Conservation (phyloP, 1,140 invertebrate genomes). For the Venustaconcha ellipsiformis region DNA sequence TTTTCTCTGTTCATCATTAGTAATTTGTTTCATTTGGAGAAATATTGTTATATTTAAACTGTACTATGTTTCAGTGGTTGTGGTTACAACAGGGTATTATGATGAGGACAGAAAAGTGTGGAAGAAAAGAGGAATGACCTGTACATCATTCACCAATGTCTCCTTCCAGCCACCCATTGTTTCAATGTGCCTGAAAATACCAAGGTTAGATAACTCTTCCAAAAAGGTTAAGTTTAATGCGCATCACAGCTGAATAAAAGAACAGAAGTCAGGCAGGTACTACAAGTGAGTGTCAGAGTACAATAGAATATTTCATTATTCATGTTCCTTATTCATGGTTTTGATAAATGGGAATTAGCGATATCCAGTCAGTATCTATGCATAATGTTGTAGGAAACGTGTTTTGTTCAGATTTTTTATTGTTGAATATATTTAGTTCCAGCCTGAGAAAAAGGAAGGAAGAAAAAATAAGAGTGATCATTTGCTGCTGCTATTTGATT, state of each 20-base stretch:
- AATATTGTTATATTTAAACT: not conserved
- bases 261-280: too few species aligned
- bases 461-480: not conserved
- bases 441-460: not conserved
- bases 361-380: too few species aligned
- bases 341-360: too few species aligned
- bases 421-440: too few species aligned
- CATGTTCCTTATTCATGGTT: too few species aligned
- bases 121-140: slow-evolving; percentile 65
- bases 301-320: too few species aligned
- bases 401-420: too few species aligned
- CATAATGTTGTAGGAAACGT: too few species aligned
- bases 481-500: not conserved
- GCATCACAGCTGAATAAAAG: too few species aligned
- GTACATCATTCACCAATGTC: slow-evolving; percentile 65
- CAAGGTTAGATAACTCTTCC: slow-evolving; percentile 48
- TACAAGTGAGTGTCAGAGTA: too few species aligned
- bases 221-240: not conserved
- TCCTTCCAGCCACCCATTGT: slow-evolving; percentile 63
- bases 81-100: slow-evolving; percentile 55
- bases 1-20: too few species aligned
- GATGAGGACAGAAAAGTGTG: slow-evolving; percentile 46
- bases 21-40: too few species aligned
- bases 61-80: slow-evolving; percentile 51
- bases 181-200: slow-evolving; percentile 62